A percentile compares a stretch with the other conserved stretches of the same genome.
phyloP scores from a whole-genome alignment of 2,888 invertebrate species.

The Chalcis sispes region DNA sequence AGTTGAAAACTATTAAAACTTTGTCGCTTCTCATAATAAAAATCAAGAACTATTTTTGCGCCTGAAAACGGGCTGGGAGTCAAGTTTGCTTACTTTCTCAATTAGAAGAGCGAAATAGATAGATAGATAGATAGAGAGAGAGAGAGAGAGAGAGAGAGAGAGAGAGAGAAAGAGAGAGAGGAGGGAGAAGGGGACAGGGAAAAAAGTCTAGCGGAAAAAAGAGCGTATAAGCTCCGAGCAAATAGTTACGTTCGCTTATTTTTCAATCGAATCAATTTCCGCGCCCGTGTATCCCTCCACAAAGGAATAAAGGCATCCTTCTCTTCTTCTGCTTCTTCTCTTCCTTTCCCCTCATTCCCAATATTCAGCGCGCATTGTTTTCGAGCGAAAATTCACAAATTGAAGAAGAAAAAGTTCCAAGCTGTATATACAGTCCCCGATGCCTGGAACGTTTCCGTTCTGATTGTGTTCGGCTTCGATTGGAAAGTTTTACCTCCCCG shows the following conservation, averaged over 20 bases:
- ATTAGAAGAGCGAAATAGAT: constrained; percentile 32
- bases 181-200: too few relatives aligned
- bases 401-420: constrained; percentile 48
- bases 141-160: constrained; percentile 1
- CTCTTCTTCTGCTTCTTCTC: neutral
- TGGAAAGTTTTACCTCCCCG: constrained; percentile 58
- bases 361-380: constrained; percentile 55
- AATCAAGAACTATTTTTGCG: constrained; percentile 12
- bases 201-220: constrained; percentile 16
- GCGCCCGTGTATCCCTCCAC: constrained; percentile 6
- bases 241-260: constrained; percentile 32
- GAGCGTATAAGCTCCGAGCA: neutral
- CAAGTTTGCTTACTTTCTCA: constrained; percentile 42
- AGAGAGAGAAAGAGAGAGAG: neutral
- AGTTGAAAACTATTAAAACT: constrained; percentile 18
- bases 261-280: constrained; percentile 53
- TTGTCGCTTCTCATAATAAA: constrained; percentile 8
- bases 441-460: constrained; percentile 29
- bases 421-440: constrained; percentile 11
- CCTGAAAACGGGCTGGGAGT: neutral
- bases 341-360: constrained; percentile 9
- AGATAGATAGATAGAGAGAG: too few relatives aligned
- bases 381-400: constrained; percentile 51
- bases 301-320: constrained; percentile 20
- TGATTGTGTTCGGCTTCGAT: constrained; percentile 55